These are phyloP conservation scores for Grammomys dolichurus DNA, from an alignment of 2,113 vertebrate species.

Conservation along the genomic window DNA sequence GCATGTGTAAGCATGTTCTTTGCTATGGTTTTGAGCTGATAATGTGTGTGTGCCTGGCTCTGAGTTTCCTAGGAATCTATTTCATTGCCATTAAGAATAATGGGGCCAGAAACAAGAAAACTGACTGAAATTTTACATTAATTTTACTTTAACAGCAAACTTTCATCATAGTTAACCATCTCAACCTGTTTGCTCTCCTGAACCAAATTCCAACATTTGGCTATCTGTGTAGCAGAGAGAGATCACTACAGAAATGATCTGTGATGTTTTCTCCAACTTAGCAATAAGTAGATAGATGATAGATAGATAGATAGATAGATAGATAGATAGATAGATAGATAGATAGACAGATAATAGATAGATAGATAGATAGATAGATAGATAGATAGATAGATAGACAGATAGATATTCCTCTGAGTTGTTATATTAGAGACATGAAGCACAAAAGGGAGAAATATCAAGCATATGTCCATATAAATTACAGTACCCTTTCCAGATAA, in stretches of 20 bases:
- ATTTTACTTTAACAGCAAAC: constrained; percentile 25
- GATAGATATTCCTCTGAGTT: background rate
- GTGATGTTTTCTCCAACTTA: constrained; percentile 20
- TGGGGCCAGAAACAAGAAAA: constrained; percentile 32
- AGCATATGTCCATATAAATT: background rate
- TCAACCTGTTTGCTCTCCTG: background rate
- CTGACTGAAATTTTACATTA: constrained; percentile 41
- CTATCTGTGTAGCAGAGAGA: background rate
- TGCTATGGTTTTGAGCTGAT: background rate
- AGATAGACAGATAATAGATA: too few relatives aligned
- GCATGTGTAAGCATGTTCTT: background rate
- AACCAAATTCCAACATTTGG: background rate
- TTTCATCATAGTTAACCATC: background rate
- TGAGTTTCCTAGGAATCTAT: constrained; percentile 30
- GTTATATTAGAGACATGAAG: background rate
- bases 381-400: too few relatives aligned
- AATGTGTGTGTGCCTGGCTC: background rate
- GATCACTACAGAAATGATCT: background rate
- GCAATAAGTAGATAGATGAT: background rate
- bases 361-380: too few relatives aligned
- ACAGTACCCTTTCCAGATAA: background rate
- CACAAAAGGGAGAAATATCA: background rate
- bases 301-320: background rate
- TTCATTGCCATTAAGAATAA: constrained; percentile 11
- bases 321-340: too few relatives aligned